phyloP scores from a whole-genome alignment of 2,113 vertebrate genomes.

The Azemiops feae region DNA sequence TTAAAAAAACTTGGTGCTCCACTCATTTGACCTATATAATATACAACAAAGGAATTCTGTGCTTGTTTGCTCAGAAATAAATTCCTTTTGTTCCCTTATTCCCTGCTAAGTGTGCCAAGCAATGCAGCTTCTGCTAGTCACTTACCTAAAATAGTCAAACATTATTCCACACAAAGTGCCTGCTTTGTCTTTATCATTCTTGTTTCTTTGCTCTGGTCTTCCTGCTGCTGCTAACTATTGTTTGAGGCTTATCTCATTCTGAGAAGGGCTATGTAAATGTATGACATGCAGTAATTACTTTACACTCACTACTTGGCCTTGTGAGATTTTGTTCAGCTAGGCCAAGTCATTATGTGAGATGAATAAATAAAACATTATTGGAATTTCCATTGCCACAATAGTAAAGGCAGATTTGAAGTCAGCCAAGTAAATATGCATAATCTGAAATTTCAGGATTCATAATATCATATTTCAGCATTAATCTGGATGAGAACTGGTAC shows the following conservation, averaged over 20 bases:
- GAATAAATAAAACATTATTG: constrained; percentile 22
- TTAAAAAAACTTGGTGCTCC: neutral
- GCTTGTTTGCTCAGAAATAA: neutral
- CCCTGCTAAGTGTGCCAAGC: neutral
- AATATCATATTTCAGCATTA: neutral
- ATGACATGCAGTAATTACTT: constrained; percentile 20
- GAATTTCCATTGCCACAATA: constrained; percentile 3
- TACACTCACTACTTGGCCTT: constrained; percentile 11
- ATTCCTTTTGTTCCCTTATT: neutral
- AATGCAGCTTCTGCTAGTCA: neutral
- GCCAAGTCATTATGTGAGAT: constrained; percentile 14
- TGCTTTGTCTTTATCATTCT: neutral
- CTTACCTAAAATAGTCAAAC: neutral
- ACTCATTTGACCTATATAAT: neutral
- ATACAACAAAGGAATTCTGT: neutral
- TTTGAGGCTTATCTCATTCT: neutral
- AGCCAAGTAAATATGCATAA: neutral
- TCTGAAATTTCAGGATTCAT: neutral
- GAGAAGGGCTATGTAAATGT: constrained; percentile 16
- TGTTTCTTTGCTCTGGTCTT: neutral
- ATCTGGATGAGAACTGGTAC: neutral
- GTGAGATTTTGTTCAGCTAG: constrained; percentile 3
- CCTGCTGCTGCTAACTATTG: neutral
- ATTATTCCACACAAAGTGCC: neutral
- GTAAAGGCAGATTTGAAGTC: neutral